Percentiles rank a stretch among this genome's conserved stretches.
Evolutionary conservation across 2,797 vertebrate species (phyloP).

Genomic region (Neostethus bicornis): DNA sequence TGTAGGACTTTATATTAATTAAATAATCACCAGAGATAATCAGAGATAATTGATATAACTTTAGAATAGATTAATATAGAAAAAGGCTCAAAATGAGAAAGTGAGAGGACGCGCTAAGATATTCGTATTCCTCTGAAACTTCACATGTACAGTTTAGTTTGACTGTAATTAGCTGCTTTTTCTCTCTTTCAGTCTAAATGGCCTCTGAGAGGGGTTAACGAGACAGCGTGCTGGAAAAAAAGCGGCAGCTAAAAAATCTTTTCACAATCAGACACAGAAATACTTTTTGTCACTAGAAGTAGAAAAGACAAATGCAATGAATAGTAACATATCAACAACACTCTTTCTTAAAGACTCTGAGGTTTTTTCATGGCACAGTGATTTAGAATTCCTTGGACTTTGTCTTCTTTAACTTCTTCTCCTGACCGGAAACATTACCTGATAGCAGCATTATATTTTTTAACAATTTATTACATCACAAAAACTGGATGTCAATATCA

Average conservation of each 20-base stretch:
- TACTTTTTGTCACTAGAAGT: constrained; percentile 9
- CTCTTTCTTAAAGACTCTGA: too few relatives aligned
- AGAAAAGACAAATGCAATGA: not conserved
- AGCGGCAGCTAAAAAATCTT: constrained; percentile 47
- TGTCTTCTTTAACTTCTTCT: too few relatives aligned
- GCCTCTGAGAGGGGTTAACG: constrained; percentile 52
- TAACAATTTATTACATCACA: too few relatives aligned
- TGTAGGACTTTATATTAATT: constrained; percentile 2
- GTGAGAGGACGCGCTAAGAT: not conserved
- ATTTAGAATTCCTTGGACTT: too few relatives aligned
- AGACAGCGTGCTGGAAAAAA: constrained; percentile 11
- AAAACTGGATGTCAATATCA: too few relatives aligned
- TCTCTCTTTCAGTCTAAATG: constrained; percentile 40
- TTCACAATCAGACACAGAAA: constrained; percentile 38
- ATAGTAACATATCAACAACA: too few relatives aligned
- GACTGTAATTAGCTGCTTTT: constrained; percentile 55
- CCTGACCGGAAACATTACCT: too few relatives aligned
- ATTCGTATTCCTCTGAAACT: constrained; percentile 22
- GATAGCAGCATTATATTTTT: too few relatives aligned
- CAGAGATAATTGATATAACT: constrained; percentile 1
- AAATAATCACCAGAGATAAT: constrained; percentile 9
- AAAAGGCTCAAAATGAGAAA: not conserved
- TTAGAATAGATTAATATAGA: constrained; percentile 2
- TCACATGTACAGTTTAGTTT: constrained; percentile 23
- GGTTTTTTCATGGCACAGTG: too few relatives aligned